Evolutionary conservation across 2,888 invertebrate genomes (phyloP).

Genomic region (Clunio marinus): DNA sequence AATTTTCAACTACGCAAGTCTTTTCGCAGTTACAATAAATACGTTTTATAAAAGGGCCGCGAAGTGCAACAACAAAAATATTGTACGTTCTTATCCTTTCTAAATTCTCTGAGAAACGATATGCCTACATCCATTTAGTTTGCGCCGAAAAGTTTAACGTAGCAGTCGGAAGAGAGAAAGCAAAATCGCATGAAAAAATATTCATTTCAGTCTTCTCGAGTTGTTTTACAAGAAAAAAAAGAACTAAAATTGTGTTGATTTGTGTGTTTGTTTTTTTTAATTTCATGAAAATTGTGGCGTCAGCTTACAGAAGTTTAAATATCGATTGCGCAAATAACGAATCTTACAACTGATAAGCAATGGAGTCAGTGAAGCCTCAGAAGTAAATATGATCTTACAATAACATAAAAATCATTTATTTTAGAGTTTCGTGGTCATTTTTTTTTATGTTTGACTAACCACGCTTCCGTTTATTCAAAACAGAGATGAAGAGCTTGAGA

Average conservation of each 20-base stretch:
- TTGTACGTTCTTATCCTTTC: background rate
- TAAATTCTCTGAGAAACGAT: no score
- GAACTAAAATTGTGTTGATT: no score
- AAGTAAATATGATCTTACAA: background rate
- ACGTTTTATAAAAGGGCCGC: background rate
- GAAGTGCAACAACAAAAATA: background rate
- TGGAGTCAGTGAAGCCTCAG: background rate
- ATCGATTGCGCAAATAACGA: background rate
- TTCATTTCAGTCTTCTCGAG: background rate
- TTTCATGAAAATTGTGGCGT: background rate
- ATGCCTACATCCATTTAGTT: slow-evolving; percentile 25
- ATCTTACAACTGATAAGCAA: background rate
- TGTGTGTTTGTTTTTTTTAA: background rate
- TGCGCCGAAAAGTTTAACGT: slow-evolving; percentile 27
- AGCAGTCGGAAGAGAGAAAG: slow-evolving; percentile 10
- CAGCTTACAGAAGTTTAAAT: background rate
- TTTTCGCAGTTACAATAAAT: background rate
- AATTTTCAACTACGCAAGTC: slow-evolving; percentile 12
- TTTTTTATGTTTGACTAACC: background rate
- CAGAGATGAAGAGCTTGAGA: slow-evolving; percentile 26
- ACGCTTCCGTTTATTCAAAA: background rate
- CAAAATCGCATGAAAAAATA: background rate
- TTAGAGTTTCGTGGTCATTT: background rate
- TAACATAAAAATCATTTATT: background rate
- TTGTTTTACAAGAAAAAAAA: no score